Evolutionary conservation across 2,888 invertebrate species (phyloP), one percentile per base, ranked within the genome.

Genomic region (Poecilobothrus nobilitatus): DNA sequence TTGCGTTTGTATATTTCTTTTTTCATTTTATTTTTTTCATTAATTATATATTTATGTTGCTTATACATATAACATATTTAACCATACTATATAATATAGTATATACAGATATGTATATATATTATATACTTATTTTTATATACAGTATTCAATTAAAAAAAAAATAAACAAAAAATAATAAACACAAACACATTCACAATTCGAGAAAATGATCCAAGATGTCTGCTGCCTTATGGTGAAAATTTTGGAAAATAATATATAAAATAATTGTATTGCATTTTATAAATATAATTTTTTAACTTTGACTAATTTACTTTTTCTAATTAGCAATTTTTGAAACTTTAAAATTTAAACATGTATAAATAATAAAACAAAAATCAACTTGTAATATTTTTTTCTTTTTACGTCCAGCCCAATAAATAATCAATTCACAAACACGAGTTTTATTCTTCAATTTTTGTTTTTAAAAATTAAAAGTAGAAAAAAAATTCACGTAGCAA

Each of bases 211-310:
- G 22, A 63, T 63, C 63, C 20, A 63, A 63, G 63, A 63, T 63
- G 63, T 63, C 63, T 63, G 63, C 63, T 63, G 21, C 63, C 22
- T 63, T 63, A 63, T 22, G 22, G 63, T 22, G 22, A 63, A 63
- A 63, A 22, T 63, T 63, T 63, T 63, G 5, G 41, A 53, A 53
- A 53, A 53, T 53, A 44, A 9, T n/a, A n/a, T n/a, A 53, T 53
- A 18, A 53, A 18, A 53, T 53, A 6, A 53, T 53, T 53, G 6
- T 53, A 37, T 27, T 37, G 9, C 53, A 53, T 53, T 53, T 53
- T 2, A 53, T 53, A 18, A 53, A 53, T 53, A 18, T 34, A 8
- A 10, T 37, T 2, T 10, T 7, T 10, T 8, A 37, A 37, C 8
- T 10, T 37, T 37, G 1, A 10, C 8, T 37, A 37, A 37, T 37